These are phyloP conservation scores for Heliconius melpomene DNA, from an alignment of 1,140 invertebrate species.

Conservation along the genomic window DNA sequence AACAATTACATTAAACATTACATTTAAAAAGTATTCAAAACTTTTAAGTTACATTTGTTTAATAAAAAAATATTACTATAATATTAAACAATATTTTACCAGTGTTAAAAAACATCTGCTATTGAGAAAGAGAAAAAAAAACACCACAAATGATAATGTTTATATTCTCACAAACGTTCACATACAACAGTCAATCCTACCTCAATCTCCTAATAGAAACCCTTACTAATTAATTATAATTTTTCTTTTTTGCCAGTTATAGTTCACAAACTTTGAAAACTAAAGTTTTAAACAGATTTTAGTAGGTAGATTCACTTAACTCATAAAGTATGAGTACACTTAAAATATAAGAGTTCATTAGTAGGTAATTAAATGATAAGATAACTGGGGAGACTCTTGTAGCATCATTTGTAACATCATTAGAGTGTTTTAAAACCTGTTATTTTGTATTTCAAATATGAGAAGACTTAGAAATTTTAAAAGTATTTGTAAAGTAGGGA, in stretches of 20 bases:
- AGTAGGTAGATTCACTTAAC: neutral
- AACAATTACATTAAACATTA: too few species aligned
- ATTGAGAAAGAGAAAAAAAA: too few species aligned
- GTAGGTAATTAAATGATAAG: neutral
- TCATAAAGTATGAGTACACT: neutral
- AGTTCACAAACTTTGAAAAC: neutral
- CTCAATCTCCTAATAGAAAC: neutral
- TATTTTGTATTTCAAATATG: neutral
- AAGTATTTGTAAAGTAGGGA: too few species aligned
- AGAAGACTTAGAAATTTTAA: neutral
- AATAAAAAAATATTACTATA: too few species aligned
- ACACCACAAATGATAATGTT: too few species aligned
- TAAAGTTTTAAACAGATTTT: neutral
- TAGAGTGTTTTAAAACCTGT: neutral
- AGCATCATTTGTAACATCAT: neutral
- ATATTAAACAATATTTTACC: too few species aligned
- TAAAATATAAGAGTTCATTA: neutral
- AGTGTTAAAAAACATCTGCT: too few species aligned
- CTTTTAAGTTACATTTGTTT: too few species aligned
- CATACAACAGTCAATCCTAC: neutral
- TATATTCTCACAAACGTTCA: neutral
- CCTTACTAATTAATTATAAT: neutral
- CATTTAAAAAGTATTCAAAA: too few species aligned
- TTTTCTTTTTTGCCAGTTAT: neutral
- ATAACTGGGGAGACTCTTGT: neutral